These are phyloP conservation scores for Meteorus sp. DNA, from an alignment of 1,140 invertebrate species.

Conservation along the genomic window DNA sequence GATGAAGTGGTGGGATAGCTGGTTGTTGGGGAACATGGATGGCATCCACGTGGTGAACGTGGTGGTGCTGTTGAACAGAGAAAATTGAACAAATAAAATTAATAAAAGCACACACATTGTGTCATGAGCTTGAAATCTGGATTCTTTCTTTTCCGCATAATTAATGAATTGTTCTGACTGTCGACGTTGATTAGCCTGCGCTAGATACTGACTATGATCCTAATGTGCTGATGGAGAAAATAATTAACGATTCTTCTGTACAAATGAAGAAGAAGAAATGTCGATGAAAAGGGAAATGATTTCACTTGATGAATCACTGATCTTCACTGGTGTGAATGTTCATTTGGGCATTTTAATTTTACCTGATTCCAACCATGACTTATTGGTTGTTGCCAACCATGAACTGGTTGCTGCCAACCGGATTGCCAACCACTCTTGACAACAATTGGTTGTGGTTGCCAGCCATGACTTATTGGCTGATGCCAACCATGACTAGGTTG, in stretches of 20 bases:
- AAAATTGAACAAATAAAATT: constrained; percentile 2
- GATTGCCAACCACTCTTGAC: not conserved
- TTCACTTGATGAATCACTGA: too few species aligned
- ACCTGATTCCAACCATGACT: constrained; percentile 23
- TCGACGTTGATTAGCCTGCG: too few species aligned
- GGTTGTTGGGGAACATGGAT: constrained; percentile 45
- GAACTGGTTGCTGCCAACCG: constrained; percentile 29
- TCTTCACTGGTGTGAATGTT: too few species aligned
- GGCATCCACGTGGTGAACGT: constrained; percentile 37
- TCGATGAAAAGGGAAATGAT: too few species aligned
- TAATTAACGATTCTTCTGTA: too few species aligned
- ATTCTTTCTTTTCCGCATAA: too few species aligned
- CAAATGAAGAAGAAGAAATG: too few species aligned
- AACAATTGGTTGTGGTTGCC: constrained; percentile 9
- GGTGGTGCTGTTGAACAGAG: constrained; percentile 35
- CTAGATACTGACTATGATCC: too few species aligned
- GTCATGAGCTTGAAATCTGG: too few species aligned
- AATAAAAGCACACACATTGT: not conserved
- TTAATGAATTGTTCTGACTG: too few species aligned
- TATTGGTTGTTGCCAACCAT: constrained; percentile 8
- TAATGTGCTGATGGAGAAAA: too few species aligned
- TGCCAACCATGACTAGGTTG: constrained; percentile 11
- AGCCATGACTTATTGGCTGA: constrained; percentile 10
- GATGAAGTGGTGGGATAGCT: constrained; percentile 48
- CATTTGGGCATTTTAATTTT: too few species aligned